A percentile compares a stretch with the other conserved stretches of the same genome.
phyloP scores from a whole-genome alignment of 2,888 invertebrate species.

The Drymonia ruficornis region DNA sequence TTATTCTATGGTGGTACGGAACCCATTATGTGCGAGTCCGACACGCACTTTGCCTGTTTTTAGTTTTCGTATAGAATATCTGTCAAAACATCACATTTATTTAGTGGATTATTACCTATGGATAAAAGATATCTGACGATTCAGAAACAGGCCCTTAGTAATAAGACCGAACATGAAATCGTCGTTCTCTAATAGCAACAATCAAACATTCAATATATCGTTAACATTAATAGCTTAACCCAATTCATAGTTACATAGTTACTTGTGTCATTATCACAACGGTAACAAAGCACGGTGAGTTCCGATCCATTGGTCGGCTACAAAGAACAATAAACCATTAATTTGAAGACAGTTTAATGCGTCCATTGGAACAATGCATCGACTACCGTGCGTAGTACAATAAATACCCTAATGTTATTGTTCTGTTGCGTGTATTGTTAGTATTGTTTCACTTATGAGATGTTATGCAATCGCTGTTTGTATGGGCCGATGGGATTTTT shows the following conservation, averaged over 20 bases:
- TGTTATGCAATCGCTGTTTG: constrained; percentile 4
- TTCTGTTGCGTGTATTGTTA: constrained; percentile 27
- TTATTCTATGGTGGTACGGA: too few relatives aligned
- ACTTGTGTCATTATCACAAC: constrained; percentile 50
- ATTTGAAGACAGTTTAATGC: constrained; percentile 66
- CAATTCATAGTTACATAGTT: constrained; percentile 35
- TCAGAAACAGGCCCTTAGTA: too few relatives aligned
- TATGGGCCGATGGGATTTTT: background rate
- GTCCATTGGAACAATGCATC: constrained; percentile 59
- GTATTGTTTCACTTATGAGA: constrained; percentile 9
- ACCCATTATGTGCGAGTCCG: too few relatives aligned
- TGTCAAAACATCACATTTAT: too few relatives aligned
- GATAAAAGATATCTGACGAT: too few relatives aligned
- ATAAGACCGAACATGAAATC: too few relatives aligned
- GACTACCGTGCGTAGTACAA: constrained; percentile 46
- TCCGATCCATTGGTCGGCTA: constrained; percentile 65
- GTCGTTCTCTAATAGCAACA: background rate
- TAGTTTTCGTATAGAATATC: too few relatives aligned
- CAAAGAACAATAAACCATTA: constrained; percentile 75
- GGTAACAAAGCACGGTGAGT: constrained; percentile 56
- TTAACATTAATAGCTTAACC: constrained; percentile 24
- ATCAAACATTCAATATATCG: constrained; percentile 18
- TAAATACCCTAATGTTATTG: constrained; percentile 41
- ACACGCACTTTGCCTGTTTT: too few relatives aligned
- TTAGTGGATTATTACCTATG: too few relatives aligned